Percentiles rank a stretch among this genome's conserved stretches.
Evolutionary conservation across 2,797 vertebrate genomes (phyloP).

Genomic region (Neostethus bicornis): DNA sequence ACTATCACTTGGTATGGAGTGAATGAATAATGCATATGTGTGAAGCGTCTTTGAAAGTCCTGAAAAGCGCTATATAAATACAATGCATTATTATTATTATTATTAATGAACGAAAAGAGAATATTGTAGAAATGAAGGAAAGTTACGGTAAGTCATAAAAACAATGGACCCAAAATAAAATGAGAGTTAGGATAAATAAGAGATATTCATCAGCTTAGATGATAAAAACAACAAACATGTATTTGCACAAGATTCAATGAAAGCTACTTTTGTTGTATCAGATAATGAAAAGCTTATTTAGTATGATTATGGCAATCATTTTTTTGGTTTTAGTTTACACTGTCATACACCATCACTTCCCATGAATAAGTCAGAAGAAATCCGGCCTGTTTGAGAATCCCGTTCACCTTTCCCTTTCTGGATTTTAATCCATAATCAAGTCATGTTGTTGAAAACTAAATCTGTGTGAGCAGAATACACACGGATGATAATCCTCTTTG

Average conservation of each 20-base stretch:
- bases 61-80: no score
- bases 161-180: no score
- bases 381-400: conserved; percentile 56
- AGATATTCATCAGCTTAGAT: no score
- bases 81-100: no score
- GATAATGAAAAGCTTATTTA: not conserved
- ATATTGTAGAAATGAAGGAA: no score
- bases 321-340: not conserved
- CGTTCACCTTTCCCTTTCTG: conserved; percentile 70
- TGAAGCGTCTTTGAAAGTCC: no score
- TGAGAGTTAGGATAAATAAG: no score
- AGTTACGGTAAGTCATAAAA: no score
- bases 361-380: conserved; percentile 31
- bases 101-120: no score
- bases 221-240: no score
- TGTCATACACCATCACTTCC: conserved; percentile 13
- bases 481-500: conserved; percentile 76
- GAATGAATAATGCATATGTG: no score
- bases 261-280: not conserved
- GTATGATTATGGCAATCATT: not conserved
- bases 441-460: conserved; percentile 71
- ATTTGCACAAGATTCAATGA: not conserved
- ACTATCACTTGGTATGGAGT: no score
- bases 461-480: conserved; percentile 63
- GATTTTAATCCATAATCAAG: conserved; percentile 77